A percentile compares a stretch with the other conserved stretches of the same genome.
phyloP scores from a whole-genome alignment of 53 echinoderm and acorn worm species.

The Henricia sp. region DNA sequence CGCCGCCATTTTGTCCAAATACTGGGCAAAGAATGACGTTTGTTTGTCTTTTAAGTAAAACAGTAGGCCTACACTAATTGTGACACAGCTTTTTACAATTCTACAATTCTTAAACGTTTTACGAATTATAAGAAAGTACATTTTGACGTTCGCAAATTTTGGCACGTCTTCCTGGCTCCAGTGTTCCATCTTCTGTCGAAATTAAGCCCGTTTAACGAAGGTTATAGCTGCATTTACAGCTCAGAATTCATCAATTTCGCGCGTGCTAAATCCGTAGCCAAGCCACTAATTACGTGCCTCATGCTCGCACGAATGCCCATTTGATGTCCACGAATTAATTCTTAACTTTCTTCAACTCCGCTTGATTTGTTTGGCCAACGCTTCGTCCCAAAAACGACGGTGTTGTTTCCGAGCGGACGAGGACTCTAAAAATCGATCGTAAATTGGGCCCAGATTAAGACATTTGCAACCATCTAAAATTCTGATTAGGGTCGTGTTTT shows the following conservation, averaged over 20 bases:
- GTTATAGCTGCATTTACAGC: constrained; percentile 12
- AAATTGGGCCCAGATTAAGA: constrained; percentile 21
- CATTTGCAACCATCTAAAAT: constrained; percentile 14
- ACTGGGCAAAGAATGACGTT: too few relatives aligned
- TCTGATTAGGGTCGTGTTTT: constrained; percentile 12
- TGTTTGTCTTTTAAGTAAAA: too few relatives aligned
- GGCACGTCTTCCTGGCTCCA: too few relatives aligned
- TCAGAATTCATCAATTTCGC: neutral
- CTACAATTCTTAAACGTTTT: too few relatives aligned
- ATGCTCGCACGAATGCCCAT: neutral
- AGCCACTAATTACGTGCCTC: constrained; percentile 11
- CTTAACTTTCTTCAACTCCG: neutral
- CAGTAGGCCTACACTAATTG: too few relatives aligned
- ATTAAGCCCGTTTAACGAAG: constrained; percentile 5
- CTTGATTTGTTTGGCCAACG: constrained; percentile 26
- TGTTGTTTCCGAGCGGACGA: neutral
- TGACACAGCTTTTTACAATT: too few relatives aligned
- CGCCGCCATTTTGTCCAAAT: too few relatives aligned
- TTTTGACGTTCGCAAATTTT: too few relatives aligned
- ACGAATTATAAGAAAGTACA: too few relatives aligned
- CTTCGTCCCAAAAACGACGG: constrained; percentile 23
- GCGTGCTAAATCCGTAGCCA: constrained; percentile 1
- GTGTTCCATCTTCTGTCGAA: too few relatives aligned
- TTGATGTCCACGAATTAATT: neutral
- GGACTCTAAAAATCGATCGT: constrained; percentile 23